phyloP scores from a whole-genome alignment of 53 echinoderm and acorn worm genomes.

The Mesocentrotus franciscanus region DNA sequence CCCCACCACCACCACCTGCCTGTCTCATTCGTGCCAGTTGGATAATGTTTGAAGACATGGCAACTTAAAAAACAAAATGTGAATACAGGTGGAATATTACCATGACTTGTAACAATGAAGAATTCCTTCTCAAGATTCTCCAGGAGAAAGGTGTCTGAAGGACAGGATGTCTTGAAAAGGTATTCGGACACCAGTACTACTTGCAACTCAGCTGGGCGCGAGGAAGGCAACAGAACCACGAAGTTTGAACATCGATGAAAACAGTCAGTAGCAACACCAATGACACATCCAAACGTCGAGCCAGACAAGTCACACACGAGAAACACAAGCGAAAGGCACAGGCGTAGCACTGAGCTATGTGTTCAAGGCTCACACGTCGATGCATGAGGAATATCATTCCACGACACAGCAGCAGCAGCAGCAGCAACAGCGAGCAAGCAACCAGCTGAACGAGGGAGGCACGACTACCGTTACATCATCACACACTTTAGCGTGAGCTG shows the following conservation, averaged over 20 bases:
- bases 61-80: background rate
- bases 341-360: background rate
- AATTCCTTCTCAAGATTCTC: background rate
- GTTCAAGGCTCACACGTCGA: background rate
- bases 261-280: background rate
- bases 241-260: background rate
- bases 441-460: constrained; percentile 40
- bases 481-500: constrained; percentile 27
- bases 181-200: background rate
- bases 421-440: background rate
- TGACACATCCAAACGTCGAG: background rate
- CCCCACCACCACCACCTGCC: background rate
- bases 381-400: constrained; percentile 10
- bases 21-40: background rate
- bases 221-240: background rate
- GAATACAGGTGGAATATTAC: background rate
- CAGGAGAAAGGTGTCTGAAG: background rate
- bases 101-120: constrained; percentile 12
- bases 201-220: background rate
- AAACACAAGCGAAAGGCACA: constrained; percentile 20
- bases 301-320: constrained; percentile 23
- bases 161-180: background rate
- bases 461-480: constrained; percentile 49
- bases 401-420: background rate
- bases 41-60: background rate